A percentile compares a stretch with the other conserved stretches of the same genome.
Evolutionary conservation across 2,113 vertebrate species (phyloP).

Genomic region (Oriolus oriolus): DNA sequence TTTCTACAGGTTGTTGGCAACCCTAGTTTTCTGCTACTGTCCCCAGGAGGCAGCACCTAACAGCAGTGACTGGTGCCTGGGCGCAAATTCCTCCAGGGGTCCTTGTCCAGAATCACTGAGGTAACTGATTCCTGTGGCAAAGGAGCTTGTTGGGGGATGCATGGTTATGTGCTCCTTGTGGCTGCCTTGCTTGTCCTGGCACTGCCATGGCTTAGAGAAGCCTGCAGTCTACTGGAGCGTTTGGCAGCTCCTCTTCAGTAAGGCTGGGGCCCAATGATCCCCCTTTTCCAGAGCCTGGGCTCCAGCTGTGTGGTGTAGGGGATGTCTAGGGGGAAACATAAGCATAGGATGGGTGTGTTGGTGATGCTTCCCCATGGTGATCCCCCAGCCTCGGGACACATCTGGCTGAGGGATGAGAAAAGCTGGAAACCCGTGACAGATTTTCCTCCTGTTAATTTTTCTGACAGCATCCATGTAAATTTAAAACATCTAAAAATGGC

Average conservation of each 20-base stretch:
- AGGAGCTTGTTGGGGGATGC: neutral
- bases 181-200: neutral
- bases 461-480: neutral
- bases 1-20: neutral
- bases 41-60: neutral
- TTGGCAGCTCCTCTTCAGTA: neutral
- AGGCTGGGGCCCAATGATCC: neutral
- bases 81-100: neutral
- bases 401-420: neutral
- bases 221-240: neutral
- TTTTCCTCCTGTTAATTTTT: neutral
- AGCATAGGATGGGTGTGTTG: neutral
- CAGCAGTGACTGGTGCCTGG: neutral
- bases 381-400: neutral
- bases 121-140: neutral
- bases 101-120: fast-evolving
- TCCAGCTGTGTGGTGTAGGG: neutral
- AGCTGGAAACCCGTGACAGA: neutral
- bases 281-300: neutral
- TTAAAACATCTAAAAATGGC: neutral
- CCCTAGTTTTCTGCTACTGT: neutral
- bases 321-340: neutral
- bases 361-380: neutral
- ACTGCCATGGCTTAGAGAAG: neutral
- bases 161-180: fast-evolving